Conservation (phyloP, 1,140 invertebrate species). For the Temnothorax longispinosus region DNA sequence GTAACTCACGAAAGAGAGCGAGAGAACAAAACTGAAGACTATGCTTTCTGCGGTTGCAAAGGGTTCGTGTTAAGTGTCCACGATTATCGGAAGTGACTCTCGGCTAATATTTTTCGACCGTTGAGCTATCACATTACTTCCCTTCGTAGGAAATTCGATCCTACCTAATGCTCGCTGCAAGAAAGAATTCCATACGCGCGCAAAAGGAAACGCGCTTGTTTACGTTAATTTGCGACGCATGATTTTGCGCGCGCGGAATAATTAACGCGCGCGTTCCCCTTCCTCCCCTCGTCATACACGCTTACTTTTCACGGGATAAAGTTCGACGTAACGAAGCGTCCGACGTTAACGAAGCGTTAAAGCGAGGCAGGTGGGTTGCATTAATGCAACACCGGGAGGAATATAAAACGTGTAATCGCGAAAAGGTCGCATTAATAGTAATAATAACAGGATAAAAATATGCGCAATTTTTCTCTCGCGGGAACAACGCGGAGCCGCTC, state of each 20-base stretch:
- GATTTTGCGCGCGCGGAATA: conserved; percentile 59
- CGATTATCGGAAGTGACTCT: neutral
- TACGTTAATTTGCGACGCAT: conserved; percentile 23
- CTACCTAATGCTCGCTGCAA: neutral
- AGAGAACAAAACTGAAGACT: neutral
- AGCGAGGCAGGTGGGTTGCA: conserved; percentile 81
- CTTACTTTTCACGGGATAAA: conserved; percentile 65
- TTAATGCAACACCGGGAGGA: conserved; percentile 75
- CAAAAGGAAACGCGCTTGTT: neutral
- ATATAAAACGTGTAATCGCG: conserved; percentile 79
- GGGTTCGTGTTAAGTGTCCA: neutral
- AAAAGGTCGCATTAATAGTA: conserved; percentile 70
- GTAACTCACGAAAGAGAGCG: neutral
- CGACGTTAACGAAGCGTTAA: conserved; percentile 84
- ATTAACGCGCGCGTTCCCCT: conserved; percentile 41
- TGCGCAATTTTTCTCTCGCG: conserved; percentile 24
- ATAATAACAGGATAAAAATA: conserved; percentile 47
- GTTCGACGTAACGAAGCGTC: conserved; percentile 79
- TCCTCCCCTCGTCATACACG: neutral
- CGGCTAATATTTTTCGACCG: neutral
- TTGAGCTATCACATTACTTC: neutral
- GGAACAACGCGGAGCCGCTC: neutral
- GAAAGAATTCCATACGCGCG: neutral
- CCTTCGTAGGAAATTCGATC: neutral
- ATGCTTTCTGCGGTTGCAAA: neutral